These are phyloP conservation scores for Diplogasteroides magnus DNA, from an alignment of 1,140 invertebrate genomes.

Conservation along the genomic window DNA sequence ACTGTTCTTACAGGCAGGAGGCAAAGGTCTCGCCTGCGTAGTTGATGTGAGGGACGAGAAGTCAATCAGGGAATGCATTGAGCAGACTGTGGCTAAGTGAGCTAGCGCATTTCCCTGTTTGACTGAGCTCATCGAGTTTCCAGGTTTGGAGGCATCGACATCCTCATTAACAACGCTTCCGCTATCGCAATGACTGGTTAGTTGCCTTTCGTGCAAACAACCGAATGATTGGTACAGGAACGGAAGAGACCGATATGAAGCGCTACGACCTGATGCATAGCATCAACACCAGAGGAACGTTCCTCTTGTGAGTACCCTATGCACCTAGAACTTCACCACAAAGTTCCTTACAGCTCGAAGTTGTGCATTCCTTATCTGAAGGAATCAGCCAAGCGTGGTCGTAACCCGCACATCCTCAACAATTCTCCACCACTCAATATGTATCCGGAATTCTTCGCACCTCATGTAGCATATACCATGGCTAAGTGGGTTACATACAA, in stretches of 20 bases:
- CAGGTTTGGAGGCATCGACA: slow-evolving; percentile 92
- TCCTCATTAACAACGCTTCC: slow-evolving; percentile 63
- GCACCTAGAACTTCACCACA: neutral
- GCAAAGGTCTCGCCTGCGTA: slow-evolving; percentile 77
- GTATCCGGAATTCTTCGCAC: slow-evolving; percentile 80
- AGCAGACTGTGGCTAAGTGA: slow-evolving; percentile 66
- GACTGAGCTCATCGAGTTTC: slow-evolving; percentile 40
- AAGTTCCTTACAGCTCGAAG: neutral
- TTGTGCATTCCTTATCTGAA: neutral
- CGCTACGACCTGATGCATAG: slow-evolving; percentile 86
- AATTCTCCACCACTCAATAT: slow-evolving; percentile 87
- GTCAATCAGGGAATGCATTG: slow-evolving; percentile 76
- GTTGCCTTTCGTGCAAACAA: slow-evolving; percentile 83
- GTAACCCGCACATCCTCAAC: slow-evolving; percentile 89
- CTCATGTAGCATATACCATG: slow-evolving; percentile 95
- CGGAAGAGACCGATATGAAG: slow-evolving; percentile 85
- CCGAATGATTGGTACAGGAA: slow-evolving; percentile 78
- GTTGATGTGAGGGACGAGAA: slow-evolving; percentile 86
- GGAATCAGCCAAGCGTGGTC: neutral
- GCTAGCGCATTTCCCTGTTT: too few species aligned
- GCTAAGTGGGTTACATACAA: slow-evolving; percentile 72
- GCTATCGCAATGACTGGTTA: slow-evolving; percentile 75
- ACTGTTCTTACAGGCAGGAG: slow-evolving; percentile 11
- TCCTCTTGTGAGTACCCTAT: slow-evolving; percentile 67
- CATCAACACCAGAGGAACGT: slow-evolving; percentile 85